Conservation (phyloP, 2,888 invertebrate genomes). For the Phragmatobia fuliginosa region DNA sequence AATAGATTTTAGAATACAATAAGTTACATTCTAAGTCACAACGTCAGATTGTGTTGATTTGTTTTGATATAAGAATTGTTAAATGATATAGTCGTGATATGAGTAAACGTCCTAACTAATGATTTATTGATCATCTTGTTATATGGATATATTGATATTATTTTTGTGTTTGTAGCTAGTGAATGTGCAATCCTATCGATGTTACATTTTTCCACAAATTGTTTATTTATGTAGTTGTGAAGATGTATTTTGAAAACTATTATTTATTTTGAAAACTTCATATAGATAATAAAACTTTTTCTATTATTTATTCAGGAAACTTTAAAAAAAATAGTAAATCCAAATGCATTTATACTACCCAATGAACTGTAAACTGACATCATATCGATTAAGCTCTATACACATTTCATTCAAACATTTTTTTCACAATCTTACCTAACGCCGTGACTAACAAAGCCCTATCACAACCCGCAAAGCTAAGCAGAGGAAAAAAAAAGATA, state of each 20-base stretch:
- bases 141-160: too few relatives aligned
- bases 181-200: too few relatives aligned
- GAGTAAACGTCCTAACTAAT: slow-evolving; percentile 24
- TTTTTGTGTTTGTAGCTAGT: too few relatives aligned
- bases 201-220: background rate
- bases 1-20: slow-evolving; percentile 1
- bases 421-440: background rate
- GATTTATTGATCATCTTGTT: background rate
- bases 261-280: background rate
- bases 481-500: slow-evolving; percentile 16
- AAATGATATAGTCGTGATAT: background rate
- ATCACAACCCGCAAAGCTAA: slow-evolving; percentile 36
- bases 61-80: background rate
- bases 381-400: background rate
- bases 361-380: background rate
- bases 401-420: slow-evolving; percentile 6
- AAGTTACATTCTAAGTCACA: background rate
- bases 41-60: background rate
- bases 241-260: background rate
- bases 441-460: slow-evolving; percentile 7
- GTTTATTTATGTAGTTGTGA: background rate
- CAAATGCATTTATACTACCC: background rate
- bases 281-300: too few relatives aligned
- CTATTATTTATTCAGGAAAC: background rate
- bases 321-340: background rate